These are phyloP conservation scores for Entomobrya multifasciata DNA, from an alignment of 2,888 invertebrate species.

Conservation along the genomic window DNA sequence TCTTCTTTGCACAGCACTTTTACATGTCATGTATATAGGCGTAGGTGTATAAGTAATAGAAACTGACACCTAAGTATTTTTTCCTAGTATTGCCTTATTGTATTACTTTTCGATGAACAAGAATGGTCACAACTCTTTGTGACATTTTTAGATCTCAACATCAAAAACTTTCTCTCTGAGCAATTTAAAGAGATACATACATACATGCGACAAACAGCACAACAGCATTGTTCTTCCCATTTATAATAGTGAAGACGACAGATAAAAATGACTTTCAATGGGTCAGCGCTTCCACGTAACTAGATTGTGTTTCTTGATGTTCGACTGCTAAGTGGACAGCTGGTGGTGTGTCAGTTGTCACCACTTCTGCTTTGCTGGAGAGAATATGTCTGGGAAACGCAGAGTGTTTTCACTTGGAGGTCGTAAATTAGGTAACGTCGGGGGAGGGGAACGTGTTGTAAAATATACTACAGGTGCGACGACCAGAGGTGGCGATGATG, in stretches of 20 bases:
- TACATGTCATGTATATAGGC: too few species aligned
- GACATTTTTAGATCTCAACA: conserved; percentile 4
- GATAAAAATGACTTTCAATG: conserved; percentile 36
- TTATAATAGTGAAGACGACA: conserved; percentile 40
- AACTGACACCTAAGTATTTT: too few species aligned
- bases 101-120: background rate
- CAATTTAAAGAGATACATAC: too few species aligned
- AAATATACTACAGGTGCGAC: conserved; percentile 79
- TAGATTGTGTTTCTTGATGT: conserved; percentile 54
- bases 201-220: too few species aligned
- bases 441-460: conserved; percentile 77
- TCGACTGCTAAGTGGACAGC: conserved; percentile 63
- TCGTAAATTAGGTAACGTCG: conserved; percentile 79
- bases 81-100: background rate
- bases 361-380: conserved; percentile 57
- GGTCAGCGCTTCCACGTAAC: conserved; percentile 57
- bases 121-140: background rate
- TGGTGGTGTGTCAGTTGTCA: conserved; percentile 69
- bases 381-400: conserved; percentile 79
- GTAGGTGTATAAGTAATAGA: too few species aligned
- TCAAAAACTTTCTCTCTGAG: conserved; percentile 12
- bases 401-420: conserved; percentile 79
- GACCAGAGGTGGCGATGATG: conserved; percentile 80
- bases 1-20: too few species aligned
- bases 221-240: too few species aligned